Evolutionary conservation across 1,140 invertebrate species (phyloP).

Genomic region (Diuraphis noxia): DNA sequence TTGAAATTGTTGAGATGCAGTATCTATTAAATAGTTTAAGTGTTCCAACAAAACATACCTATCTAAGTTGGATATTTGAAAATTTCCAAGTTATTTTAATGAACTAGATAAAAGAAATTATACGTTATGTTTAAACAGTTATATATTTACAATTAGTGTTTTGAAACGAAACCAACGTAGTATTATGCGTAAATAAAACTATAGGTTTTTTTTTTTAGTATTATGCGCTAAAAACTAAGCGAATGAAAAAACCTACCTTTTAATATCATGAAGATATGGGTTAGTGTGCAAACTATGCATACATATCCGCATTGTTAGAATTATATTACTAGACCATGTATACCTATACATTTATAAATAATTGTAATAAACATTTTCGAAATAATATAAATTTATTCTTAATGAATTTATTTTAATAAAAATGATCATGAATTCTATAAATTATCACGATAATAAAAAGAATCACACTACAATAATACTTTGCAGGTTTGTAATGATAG

Average conservation of each 20-base stretch:
- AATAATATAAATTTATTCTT: background rate
- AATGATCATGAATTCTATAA: background rate
- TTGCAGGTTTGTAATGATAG: background rate
- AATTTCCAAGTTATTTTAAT: background rate
- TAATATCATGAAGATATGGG: constrained; percentile 8
- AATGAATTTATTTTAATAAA: background rate
- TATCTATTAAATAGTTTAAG: background rate
- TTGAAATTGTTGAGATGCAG: background rate
- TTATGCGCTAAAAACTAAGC: background rate
- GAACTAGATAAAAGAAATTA: background rate
- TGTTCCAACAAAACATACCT: background rate
- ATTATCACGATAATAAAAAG: background rate
- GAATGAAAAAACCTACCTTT: background rate
- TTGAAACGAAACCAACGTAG: background rate
- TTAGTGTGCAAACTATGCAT: background rate
- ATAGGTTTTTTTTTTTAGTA: background rate
- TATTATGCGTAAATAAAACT: background rate
- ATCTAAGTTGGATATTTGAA: background rate
- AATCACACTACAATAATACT: background rate
- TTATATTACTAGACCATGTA: background rate
- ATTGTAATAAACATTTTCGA: constrained; percentile 23
- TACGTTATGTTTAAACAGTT: background rate
- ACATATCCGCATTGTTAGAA: background rate
- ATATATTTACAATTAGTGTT: background rate
- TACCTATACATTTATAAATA: background rate